A percentile compares a stretch with the other conserved stretches of the same genome.
Evolutionary conservation across 2,888 invertebrate species (phyloP).

Genomic region (Physocephala rufipes): DNA sequence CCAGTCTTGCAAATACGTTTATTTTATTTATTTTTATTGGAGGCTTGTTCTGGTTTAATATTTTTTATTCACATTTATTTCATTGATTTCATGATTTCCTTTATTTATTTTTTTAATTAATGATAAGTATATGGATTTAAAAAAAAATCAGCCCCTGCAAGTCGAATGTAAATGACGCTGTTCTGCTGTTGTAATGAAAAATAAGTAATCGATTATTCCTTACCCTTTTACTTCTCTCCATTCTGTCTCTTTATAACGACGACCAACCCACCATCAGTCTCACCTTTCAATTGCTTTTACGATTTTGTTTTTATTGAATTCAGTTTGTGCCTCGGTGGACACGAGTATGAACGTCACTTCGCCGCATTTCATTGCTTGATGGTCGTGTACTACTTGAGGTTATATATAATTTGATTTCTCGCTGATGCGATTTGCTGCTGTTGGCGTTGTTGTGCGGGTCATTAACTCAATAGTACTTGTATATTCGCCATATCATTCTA

Average conservation of each 20-base stretch:
- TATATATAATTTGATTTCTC: conserved; percentile 21
- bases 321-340: not conserved
- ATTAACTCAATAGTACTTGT: conserved; percentile 14
- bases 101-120: too few species aligned
- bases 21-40: too few species aligned
- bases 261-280: not conserved
- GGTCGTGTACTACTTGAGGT: not conserved
- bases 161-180: too few species aligned
- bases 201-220: too few species aligned
- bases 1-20: too few species aligned
- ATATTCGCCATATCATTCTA: not conserved
- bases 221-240: not conserved
- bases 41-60: too few species aligned
- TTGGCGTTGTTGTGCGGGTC: conserved; percentile 5
- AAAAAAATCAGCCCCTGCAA: too few species aligned
- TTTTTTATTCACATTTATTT: too few species aligned
- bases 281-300: too few species aligned
- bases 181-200: too few species aligned
- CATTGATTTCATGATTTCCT: too few species aligned
- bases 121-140: too few species aligned
- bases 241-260: not conserved
- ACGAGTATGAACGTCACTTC: not conserved
- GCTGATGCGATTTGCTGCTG: conserved; percentile 1
- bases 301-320: not conserved
- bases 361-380: not conserved